Percentiles rank a stretch among this genome's conserved stretches.
Conservation (phyloP, 2,113 vertebrate genomes). For the Eidolon helvum region DNA sequence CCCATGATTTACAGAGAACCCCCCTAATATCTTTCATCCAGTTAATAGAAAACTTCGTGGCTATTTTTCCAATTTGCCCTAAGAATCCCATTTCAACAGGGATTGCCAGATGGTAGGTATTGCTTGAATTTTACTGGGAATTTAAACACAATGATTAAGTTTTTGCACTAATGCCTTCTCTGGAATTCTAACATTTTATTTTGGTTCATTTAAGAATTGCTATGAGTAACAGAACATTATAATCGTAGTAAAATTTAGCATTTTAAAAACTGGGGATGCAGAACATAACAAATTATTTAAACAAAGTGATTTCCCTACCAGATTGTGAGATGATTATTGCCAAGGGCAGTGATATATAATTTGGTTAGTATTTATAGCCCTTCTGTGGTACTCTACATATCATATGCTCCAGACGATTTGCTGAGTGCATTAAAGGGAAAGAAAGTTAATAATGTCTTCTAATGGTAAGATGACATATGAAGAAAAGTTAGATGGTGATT, state of each 20-base stretch:
- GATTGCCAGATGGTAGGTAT: not conserved
- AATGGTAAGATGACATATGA: not conserved
- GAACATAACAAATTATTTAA: slow-evolving; percentile 23
- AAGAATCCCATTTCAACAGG: not conserved
- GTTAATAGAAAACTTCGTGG: not conserved
- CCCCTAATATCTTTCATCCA: not conserved
- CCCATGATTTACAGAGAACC: not conserved
- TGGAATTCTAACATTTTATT: slow-evolving; percentile 16
- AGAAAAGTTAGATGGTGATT: not conserved
- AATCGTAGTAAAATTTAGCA: slow-evolving; percentile 10
- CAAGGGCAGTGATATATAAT: slow-evolving; percentile 20
- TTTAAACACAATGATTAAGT: not conserved
- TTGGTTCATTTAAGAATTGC: not conserved
- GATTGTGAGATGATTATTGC: slow-evolving; percentile 41
- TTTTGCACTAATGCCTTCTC: not conserved
- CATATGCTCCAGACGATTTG: not conserved
- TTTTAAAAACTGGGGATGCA: slow-evolving; percentile 28
- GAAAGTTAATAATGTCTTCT: slow-evolving; percentile 3
- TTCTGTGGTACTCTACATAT: not conserved
- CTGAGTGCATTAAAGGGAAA: not conserved
- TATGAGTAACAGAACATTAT: not conserved
- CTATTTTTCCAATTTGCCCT: not conserved
- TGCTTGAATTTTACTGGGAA: not conserved
- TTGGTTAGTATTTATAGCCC: slow-evolving; percentile 40
- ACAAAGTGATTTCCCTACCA: not conserved